Percentiles rank a stretch among this genome's conserved stretches.
These are phyloP conservation scores for Chlorops oryzae DNA, from an alignment of 1,140 invertebrate genomes.

Conservation along the genomic window DNA sequence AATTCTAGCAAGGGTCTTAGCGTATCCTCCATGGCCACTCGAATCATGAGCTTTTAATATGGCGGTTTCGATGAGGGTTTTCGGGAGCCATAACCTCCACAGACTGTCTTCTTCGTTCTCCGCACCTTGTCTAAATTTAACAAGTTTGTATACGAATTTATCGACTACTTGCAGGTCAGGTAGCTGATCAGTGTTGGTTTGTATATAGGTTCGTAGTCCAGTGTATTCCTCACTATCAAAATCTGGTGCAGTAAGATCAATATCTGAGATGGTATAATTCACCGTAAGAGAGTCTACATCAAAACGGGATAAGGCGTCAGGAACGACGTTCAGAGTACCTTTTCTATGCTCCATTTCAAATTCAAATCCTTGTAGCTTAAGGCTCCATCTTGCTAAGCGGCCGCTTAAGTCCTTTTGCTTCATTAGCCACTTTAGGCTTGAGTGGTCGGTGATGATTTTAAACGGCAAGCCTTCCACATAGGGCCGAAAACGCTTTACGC, in stretches of 20 bases:
- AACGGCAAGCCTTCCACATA: conserved; percentile 47
- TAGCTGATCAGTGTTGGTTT: background rate
- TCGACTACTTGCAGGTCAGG: too few species aligned
- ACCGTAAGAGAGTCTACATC: background rate
- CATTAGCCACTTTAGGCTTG: conserved; percentile 25
- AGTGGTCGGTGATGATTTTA: conserved; percentile 35
- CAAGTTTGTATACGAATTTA: background rate
- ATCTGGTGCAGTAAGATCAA: conserved; percentile 2
- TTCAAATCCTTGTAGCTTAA: conserved; percentile 23
- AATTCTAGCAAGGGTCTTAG: too few species aligned
- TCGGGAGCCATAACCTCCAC: conserved; percentile 4
- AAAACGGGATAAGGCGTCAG: conserved; percentile 33
- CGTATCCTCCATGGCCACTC: conserved; percentile 1
- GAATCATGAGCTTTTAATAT: background rate
- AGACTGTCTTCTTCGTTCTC: conserved; percentile 2
- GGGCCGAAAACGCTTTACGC: conserved; percentile 39
- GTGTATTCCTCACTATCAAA: background rate
- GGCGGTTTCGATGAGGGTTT: background rate
- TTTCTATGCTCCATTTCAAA: conserved; percentile 43
- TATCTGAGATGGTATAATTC: background rate
- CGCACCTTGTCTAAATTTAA: background rate
- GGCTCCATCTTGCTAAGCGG: conserved; percentile 32
- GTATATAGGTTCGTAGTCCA: background rate
- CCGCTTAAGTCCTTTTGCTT: conserved; percentile 26
- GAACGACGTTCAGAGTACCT: conserved; percentile 35